Evolutionary conservation across 2,113 vertebrate species (phyloP), one percentile per base, ranked within the genome.

Genomic region (Passer domesticus): DNA sequence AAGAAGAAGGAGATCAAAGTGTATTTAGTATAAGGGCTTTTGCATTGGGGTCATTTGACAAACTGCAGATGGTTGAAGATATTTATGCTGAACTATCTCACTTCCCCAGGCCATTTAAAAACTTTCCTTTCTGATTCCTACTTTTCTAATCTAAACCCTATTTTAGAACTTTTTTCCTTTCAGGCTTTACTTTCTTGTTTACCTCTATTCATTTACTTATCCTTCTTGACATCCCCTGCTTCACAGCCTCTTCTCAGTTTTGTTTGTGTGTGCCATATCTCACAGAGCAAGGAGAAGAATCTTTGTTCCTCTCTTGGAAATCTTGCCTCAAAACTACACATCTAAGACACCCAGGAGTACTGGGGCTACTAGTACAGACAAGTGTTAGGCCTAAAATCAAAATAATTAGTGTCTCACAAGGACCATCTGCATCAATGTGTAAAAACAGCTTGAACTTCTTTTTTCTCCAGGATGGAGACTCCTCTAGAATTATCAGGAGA

Each of bases 241-340:
- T 53, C 70, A 58, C 39, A 72, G 33, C 19, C 15, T 47, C 13
- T 44, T 72, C 24, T 68, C 68, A 31, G 25, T 44, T 85, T 83
- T 46, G 6, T 27, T 60, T 0, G 0, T 25, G 15, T 0, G 0
- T 39, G 25, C 14, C 53, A 17, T 28, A 37, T 82, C 39, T 63
- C 8, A 35, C 10, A 24, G 35, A 64, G 16, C 9, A 68, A 7
- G 0, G 6, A 35, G 47, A 83, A 67, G 14, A 59, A 75, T 30
- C 17, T 64, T 70, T 72, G 24, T 27, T 68, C 19, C 24, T 3
- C 5, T 50, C 66, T 53, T 37, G 7, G n/a, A 76, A 92, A 76
- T 16, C 37, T 59, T 2, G 3, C 12, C 15, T 37, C 16, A 15
- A 49, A 44, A 53, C 2, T 49, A 11, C 19, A 9, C 8, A 10